These are phyloP conservation scores for Teleogryllus oceanicus DNA, from an alignment of 2,888 invertebrate species.

Conservation along the genomic window DNA sequence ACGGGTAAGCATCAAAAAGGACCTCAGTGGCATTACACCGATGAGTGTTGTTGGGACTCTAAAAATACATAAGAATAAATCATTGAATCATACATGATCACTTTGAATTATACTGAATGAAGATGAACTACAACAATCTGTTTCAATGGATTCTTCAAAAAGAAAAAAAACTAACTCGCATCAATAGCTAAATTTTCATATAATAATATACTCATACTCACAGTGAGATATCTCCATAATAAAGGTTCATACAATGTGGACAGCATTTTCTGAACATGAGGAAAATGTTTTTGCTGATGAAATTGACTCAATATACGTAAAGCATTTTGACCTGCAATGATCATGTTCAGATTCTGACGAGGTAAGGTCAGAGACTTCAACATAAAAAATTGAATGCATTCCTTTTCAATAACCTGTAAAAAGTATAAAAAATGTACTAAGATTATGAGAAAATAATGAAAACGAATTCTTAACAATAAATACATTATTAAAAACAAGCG, in stretches of 20 bases:
- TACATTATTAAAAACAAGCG: no score
- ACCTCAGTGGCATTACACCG: slow-evolving; percentile 41
- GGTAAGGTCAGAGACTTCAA: neutral
- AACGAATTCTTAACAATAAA: no score
- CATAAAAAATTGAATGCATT: slow-evolving; percentile 12
- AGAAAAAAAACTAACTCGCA: neutral
- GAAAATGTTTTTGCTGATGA: slow-evolving; percentile 11
- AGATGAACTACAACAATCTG: no score
- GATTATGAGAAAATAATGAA: no score
- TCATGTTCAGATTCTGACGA: slow-evolving; percentile 4
- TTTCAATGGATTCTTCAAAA: no score
- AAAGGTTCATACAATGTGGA: slow-evolving; percentile 22
- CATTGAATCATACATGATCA: neutral
- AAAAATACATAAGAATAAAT: neutral
- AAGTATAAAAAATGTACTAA: neutral
- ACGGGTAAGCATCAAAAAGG: slow-evolving; percentile 42
- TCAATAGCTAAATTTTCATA: no score
- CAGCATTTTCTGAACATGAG: slow-evolving; percentile 9
- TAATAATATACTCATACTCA: neutral
- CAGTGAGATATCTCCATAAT: slow-evolving; percentile 19
- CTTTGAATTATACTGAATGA: neutral
- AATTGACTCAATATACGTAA: slow-evolving; percentile 9
- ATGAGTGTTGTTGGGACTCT: slow-evolving; percentile 40
- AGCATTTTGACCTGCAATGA: neutral
- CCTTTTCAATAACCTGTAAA: slow-evolving; percentile 20